Percentiles rank a stretch among this genome's conserved stretches.
These are phyloP conservation scores for Gambelia wislizenii DNA, from an alignment of 2,797 vertebrate species.

Conservation along the genomic window DNA sequence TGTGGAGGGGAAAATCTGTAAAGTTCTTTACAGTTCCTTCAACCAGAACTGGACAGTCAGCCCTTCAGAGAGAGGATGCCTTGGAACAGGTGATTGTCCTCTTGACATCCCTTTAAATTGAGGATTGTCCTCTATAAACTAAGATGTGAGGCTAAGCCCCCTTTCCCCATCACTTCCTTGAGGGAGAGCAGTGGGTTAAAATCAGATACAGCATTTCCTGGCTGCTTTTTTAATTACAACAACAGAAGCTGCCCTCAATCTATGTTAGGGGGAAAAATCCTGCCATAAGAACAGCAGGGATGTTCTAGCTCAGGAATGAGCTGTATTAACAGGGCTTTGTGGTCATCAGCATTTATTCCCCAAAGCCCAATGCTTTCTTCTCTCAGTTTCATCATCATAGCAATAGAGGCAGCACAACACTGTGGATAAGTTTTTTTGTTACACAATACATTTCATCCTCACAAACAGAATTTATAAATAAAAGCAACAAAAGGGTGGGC, in stretches of 20 bases:
- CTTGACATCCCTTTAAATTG: not conserved
- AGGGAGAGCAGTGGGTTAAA: not conserved
- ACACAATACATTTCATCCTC: conserved; percentile 36
- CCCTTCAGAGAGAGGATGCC: not conserved
- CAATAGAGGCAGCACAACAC: not conserved
- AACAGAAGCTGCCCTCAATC: not conserved
- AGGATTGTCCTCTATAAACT: not conserved
- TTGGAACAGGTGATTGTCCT: not conserved
- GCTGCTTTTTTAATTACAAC: not conserved
- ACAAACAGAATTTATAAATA: conserved; percentile 36
- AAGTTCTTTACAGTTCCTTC: not conserved
- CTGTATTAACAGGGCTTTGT: conserved; percentile 22
- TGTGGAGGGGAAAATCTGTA: not conserved
- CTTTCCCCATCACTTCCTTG: not conserved
- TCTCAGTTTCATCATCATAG: conserved; percentile 6
- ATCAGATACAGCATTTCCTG: not conserved
- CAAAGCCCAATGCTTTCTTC: not conserved
- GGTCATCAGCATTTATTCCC: conserved; percentile 24
- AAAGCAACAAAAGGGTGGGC: not conserved
- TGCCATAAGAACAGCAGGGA: conserved; percentile 9
- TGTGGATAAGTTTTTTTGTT: conserved; percentile 1
- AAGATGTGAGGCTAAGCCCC: not conserved
- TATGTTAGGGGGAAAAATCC: not conserved
- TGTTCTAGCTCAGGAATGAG: not conserved
- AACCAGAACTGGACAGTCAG: not conserved